A percentile compares a stretch with the other conserved stretches of the same genome.
phyloP scores from a whole-genome alignment of 1,140 invertebrate species.

The Lepeophtheirus salmonis region DNA sequence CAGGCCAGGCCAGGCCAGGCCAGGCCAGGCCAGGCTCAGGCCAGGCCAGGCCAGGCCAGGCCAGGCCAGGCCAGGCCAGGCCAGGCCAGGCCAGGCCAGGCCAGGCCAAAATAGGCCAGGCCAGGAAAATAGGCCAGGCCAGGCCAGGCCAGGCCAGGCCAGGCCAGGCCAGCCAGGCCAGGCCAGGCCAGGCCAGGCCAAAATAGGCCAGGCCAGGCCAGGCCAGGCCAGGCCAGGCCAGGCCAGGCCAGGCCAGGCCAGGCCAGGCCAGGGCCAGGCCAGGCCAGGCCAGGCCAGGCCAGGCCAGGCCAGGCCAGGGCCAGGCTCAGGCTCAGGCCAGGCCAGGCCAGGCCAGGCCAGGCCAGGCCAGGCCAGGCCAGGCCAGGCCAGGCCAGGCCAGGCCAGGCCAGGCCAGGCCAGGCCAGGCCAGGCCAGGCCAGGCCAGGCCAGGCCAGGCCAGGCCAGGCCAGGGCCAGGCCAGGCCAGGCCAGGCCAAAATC shows the following conservation, averaged over 20 bases:
- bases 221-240: slow-evolving; percentile 16
- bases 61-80: slow-evolving; percentile 21
- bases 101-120: slow-evolving; percentile 21
- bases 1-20: background rate
- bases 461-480: slow-evolving; percentile 18
- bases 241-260: slow-evolving; percentile 7
- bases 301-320: slow-evolving; percentile 20
- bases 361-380: slow-evolving; percentile 20
- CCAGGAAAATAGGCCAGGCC: slow-evolving; percentile 21
- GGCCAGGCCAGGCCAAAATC: slow-evolving; percentile 15
- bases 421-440: slow-evolving; percentile 19
- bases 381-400: slow-evolving; percentile 19
- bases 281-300: slow-evolving; percentile 20
- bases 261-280: slow-evolving; percentile 19
- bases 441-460: slow-evolving; percentile 19
- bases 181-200: slow-evolving; percentile 19
- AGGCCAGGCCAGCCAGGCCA: slow-evolving; percentile 20
- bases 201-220: slow-evolving; percentile 18
- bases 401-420: slow-evolving; percentile 18
- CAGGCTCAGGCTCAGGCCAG: slow-evolving; percentile 17
- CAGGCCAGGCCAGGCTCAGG: slow-evolving; percentile 17
- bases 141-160: slow-evolving; percentile 20
- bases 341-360: slow-evolving; percentile 18
- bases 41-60: slow-evolving; percentile 20
- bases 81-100: slow-evolving; percentile 22